Percentiles rank a stretch among this genome's conserved stretches.
phyloP scores from a whole-genome alignment of 2,797 vertebrate species.

The Adelosebastes latens region DNA sequence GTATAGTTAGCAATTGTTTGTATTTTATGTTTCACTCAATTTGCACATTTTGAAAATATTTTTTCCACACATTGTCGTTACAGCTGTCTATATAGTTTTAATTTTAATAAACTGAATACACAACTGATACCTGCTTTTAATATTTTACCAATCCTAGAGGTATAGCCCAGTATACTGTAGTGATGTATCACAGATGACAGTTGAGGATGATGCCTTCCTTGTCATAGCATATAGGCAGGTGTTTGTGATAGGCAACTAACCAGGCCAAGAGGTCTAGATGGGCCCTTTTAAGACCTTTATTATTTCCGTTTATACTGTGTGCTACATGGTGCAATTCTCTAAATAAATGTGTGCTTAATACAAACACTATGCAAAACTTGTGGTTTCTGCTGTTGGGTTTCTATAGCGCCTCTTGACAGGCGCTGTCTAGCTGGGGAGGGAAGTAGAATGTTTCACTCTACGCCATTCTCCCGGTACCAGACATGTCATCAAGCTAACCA shows the following conservation, averaged over 20 bases:
- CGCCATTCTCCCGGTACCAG: background rate
- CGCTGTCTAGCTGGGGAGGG: background rate
- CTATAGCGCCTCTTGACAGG: background rate
- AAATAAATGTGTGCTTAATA: background rate
- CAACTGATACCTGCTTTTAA: background rate
- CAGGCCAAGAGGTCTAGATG: background rate
- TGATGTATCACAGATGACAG: background rate
- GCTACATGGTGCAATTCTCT: background rate
- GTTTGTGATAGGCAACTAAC: background rate
- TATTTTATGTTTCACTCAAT: background rate
- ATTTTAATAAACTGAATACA: conserved; percentile 7
- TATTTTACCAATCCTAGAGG: background rate
- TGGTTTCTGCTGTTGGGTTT: background rate
- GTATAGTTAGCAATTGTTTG: background rate
- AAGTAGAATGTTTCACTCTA: background rate
- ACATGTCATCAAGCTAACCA: background rate
- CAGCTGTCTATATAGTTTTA: background rate
- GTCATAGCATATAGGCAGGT: background rate
- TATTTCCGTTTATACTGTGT: background rate
- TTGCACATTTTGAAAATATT: conserved; percentile 34
- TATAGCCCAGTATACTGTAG: too few relatives aligned
- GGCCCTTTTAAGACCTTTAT: background rate
- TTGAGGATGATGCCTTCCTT: background rate
- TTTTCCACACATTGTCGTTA: background rate
- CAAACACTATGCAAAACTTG: background rate